These are phyloP conservation scores for Gymnoscopelus braueri DNA, from an alignment of 2,797 vertebrate species.

Conservation along the genomic window DNA sequence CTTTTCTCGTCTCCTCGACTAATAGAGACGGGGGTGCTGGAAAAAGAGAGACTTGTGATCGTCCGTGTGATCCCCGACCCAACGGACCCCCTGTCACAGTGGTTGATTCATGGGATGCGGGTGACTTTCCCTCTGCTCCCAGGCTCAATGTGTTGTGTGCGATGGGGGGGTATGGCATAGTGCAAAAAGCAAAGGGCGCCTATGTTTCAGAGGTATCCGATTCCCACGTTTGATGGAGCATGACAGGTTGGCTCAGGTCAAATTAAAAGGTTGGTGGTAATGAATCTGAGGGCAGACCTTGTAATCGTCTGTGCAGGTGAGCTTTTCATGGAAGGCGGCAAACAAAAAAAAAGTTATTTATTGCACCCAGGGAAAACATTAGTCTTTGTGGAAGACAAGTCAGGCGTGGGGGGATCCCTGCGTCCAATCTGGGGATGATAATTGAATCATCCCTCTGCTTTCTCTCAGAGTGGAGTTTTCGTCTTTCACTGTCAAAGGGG, in stretches of 20 bases:
- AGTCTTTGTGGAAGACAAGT: slow-evolving; percentile 45
- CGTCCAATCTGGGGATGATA: slow-evolving; percentile 44
- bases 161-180: slow-evolving; percentile 31
- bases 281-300: slow-evolving; percentile 63
- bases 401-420: slow-evolving; percentile 34
- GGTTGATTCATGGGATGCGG: slow-evolving; percentile 78
- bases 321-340: slow-evolving; percentile 47
- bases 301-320: slow-evolving; percentile 64
- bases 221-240: slow-evolving; percentile 77
- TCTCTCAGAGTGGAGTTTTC: slow-evolving; percentile 41
- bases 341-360: slow-evolving; percentile 67
- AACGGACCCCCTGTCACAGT: slow-evolving; percentile 75
- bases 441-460: slow-evolving; percentile 68
- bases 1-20: slow-evolving; percentile 54
- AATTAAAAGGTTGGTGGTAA: slow-evolving; percentile 67
- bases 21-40: slow-evolving; percentile 57
- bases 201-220: slow-evolving; percentile 74
- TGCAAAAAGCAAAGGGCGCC: slow-evolving; percentile 59
- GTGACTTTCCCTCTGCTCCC: slow-evolving; percentile 68
- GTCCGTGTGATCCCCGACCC: slow-evolving; percentile 69
- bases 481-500: slow-evolving; percentile 45
- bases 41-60: slow-evolving; percentile 78
- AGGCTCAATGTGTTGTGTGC: slow-evolving; percentile 53
- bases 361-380: slow-evolving; percentile 58
- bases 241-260: slow-evolving; percentile 74